Base-by-base conservation (phyloP, 2,113 vertebrate species). In the Acrocephalus arundinaceus region DNA sequence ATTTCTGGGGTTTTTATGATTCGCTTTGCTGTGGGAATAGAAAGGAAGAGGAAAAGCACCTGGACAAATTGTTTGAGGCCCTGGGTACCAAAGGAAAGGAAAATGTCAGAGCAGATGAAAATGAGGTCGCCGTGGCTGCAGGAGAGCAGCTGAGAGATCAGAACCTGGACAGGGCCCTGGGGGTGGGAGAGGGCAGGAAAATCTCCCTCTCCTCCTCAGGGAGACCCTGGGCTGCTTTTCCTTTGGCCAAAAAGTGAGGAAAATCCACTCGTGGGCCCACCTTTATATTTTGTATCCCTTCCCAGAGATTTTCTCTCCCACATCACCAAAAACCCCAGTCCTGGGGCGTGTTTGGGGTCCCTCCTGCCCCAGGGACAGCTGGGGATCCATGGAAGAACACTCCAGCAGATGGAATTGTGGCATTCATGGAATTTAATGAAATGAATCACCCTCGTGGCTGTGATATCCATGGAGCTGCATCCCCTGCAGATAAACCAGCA, bases 91-190 rank as follows among this genome's bases (percentile, higher is more conserved):
- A 94, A 75, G 87, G 92, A 87, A 91, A 90, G 80, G 70, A 49
- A 90, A 95, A 96, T 92, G 89, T 83, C 94, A 94, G 82, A 89
- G 93, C 27, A 87, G 93, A 90, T 93, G 92, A 72, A 88, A 93
- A 93, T 70, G 91, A 90, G 87, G 93, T 87, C 4, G 22, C 17
- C n/a, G 14, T 25, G 81, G 75, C 51, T 20, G 21, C 11, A 14
- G 75, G 78, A 93, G 75, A 62, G 87, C 48, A 66, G 88, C 61
- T 8, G 52, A 39, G 93, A 70, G 96, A 90, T 94, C 92, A 96
- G 93, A 94, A 91, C 63, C 72, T 77, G 72, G 72, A 31, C 52
- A 67, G 72, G 31, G 11, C 15, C 52, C 77, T 25, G 70, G 45
- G 22, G 70, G 20, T 71, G 85, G 87, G 27, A 87, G 66, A 86